Base-by-base conservation (phyloP, 2,888 invertebrate genomes). In the Heliconius sara region DNA sequence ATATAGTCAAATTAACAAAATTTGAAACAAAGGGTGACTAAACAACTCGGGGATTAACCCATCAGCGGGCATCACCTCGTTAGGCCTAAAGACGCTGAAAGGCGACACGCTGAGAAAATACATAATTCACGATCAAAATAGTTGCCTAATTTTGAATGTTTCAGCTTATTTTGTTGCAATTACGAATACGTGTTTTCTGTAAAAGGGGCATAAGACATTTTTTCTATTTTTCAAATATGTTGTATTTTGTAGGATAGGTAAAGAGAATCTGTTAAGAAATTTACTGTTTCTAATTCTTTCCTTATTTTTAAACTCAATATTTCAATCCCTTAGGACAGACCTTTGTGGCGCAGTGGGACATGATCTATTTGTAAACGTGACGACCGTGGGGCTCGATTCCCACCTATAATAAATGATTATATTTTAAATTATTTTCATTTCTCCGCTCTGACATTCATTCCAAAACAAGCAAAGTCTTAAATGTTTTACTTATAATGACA, bases 51-150 rank as follows among this genome's bases (percentile, higher is more conserved):
- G 79, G 75, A 83, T 86, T 82, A 84, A 83, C 66, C 83, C 76
- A 82, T 86, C 85, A 83, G 65, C 86, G 81, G 47, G 68, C 83
- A 83, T 84, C 77, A 84, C 83, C 85, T 86, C 84, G 84, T 86
- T 85, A 84, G 77, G 73, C 60, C 71, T 79, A 77, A 73, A 81
- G 81, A 80, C 80, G 84, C 63, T 84, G 82, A 85, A 84, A 85
- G 80, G 84, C 80, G 82, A 83, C 83, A 82, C 80, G 77, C 47
- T 43, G 78, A 77, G 81, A 83, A 84, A 85, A 85, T 83, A 84
- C 84, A 84, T 84, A 83, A 84, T 82, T 84, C 84, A 84, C 76
- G 80, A 82, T 83, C 75, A 70, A 84, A 84, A 84, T 84, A 84
- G 84, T 84, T 82, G 71, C 79, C 71, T 78, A 82, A 81, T 77